Conservation (phyloP, 1,140 invertebrate species). For the Ostrea denselamellosa region DNA sequence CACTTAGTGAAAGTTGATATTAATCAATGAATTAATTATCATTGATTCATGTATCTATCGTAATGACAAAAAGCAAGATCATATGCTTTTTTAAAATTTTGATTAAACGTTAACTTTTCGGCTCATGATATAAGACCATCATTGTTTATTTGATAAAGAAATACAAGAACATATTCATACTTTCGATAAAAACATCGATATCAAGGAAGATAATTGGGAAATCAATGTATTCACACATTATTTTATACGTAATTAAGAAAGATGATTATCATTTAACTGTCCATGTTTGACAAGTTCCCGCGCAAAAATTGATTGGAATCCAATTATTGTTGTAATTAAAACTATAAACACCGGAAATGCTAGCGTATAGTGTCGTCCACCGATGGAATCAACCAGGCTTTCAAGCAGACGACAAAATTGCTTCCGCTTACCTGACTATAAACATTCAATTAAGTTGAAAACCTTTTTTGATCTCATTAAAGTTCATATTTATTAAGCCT, state of each 20-base stretch:
- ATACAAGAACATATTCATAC: not conserved
- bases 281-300: not conserved
- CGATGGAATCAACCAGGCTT: not conserved
- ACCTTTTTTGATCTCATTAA: not conserved
- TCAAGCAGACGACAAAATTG: not conserved
- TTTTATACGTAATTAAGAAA: not conserved
- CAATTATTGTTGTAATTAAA: not conserved
- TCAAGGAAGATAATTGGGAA: not conserved
- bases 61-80: no score
- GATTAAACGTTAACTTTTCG: no score
- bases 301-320: not conserved
- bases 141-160: not conserved
- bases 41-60: no score
- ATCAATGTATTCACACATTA: not conserved
- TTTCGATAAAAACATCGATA: not conserved
- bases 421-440: not conserved
- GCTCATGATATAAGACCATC: no score
- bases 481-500: not conserved
- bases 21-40: no score
- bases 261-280: not conserved
- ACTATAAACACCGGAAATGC: not conserved
- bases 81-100: no score
- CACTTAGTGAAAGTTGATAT: no score
- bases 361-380: not conserved
- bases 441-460: not conserved